Percentiles rank a stretch among this genome's conserved stretches.
Conservation (phyloP, 2,113 vertebrate species). For the Peromyscus polionotus region DNA sequence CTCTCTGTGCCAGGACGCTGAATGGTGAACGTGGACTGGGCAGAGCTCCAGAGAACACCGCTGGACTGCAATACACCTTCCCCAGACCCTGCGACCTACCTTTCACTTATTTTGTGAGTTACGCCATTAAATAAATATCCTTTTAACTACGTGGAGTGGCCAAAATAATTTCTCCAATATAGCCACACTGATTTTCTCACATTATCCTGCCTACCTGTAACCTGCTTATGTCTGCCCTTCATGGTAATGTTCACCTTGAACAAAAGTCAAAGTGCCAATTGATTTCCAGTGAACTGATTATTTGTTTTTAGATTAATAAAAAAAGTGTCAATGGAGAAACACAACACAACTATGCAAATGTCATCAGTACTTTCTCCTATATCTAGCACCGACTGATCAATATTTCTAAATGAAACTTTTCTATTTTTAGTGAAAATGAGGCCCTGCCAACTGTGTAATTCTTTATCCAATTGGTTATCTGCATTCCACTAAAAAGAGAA, state of each 20-base stretch:
- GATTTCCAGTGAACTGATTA: neutral
- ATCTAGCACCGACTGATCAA: too few species aligned
- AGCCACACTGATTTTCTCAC: neutral
- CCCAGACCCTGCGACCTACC: too few species aligned
- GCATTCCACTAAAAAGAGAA: too few species aligned
- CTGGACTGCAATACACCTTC: too few species aligned
- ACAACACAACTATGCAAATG: fast-evolving
- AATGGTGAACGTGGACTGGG: too few species aligned
- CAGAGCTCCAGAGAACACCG: too few species aligned
- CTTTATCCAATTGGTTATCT: fast-evolving
- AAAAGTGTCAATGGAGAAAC: neutral
- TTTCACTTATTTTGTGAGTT: too few species aligned
- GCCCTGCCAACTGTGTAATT: neutral
- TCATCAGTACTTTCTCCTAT: neutral
- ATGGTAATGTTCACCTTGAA: neutral
- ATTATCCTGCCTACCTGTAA: neutral
- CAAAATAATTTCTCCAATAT: too few species aligned
- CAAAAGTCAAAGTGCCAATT: neutral
- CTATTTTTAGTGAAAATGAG: too few species aligned
- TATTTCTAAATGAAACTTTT: neutral
- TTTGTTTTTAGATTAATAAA: neutral
- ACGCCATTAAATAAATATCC: too few species aligned
- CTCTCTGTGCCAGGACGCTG: too few species aligned
- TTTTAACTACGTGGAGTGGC: too few species aligned
- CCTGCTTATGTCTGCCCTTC: fast-evolving